A percentile compares a stretch with the other conserved stretches of the same genome.
Conservation (phyloP, 92 coral and sea anemone genomes). For the Zoanthus sansibaricus region DNA sequence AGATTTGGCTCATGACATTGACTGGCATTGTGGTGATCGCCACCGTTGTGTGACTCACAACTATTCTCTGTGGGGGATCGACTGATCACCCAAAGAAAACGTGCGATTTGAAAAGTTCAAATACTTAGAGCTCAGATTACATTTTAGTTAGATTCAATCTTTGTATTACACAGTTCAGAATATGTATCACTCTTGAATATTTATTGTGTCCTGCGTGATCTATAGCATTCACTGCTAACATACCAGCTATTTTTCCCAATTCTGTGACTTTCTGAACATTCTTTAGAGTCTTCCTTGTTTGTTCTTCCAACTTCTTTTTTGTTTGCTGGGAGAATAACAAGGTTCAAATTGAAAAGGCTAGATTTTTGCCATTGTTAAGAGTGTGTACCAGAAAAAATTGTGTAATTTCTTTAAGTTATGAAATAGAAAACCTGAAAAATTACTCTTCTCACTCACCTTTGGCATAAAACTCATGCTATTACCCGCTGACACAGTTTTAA, state of each 20-base stretch:
- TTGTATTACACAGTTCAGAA: too few relatives aligned
- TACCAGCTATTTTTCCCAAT: conserved; percentile 11
- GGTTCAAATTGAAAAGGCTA: conserved; percentile 7
- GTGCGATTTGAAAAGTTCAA: too few relatives aligned
- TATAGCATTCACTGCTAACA: not conserved
- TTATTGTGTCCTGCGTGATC: too few relatives aligned
- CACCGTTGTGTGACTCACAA: too few relatives aligned
- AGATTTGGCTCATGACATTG: not conserved
- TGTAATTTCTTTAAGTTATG: not conserved
- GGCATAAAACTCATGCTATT: not conserved
- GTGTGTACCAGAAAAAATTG: too few relatives aligned
- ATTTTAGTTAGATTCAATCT: too few relatives aligned
- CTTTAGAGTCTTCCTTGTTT: too few relatives aligned
- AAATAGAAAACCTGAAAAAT: not conserved
- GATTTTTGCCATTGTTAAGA: not conserved
- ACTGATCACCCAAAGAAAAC: too few relatives aligned
- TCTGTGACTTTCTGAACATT: not conserved
- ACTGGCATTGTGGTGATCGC: too few relatives aligned
- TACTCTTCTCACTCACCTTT: not conserved
- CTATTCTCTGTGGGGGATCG: too few relatives aligned
- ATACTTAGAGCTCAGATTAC: too few relatives aligned
- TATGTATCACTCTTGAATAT: too few relatives aligned
- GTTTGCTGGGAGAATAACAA: not conserved
- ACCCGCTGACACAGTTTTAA: conserved; percentile 3
- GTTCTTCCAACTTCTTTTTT: not conserved